phyloP scores from a whole-genome alignment of 2,113 vertebrate species.

The Oenanthe oenanthe region DNA sequence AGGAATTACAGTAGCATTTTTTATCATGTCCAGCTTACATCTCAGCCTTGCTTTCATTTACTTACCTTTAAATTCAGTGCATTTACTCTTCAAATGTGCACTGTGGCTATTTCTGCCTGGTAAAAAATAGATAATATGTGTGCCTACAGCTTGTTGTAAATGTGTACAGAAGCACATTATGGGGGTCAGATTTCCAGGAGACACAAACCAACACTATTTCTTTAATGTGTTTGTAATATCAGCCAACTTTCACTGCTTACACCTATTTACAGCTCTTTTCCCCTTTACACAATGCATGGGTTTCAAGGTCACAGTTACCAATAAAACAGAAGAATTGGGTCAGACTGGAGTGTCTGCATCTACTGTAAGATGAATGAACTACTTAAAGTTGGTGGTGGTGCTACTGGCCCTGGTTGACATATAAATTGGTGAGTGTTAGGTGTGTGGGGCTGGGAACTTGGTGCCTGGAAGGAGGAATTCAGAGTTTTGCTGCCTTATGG shows the following conservation, averaged over 20 bases:
- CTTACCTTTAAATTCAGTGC: background rate
- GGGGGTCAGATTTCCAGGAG: background rate
- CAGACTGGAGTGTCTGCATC: background rate
- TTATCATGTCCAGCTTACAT: background rate
- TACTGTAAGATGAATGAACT: background rate
- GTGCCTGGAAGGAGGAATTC: background rate
- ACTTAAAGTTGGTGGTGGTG: background rate
- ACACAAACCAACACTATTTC: background rate
- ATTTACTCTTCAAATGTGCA: background rate
- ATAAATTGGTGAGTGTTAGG: background rate
- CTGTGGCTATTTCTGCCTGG: background rate
- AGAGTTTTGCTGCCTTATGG: background rate
- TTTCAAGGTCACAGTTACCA: background rate
- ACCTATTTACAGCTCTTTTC: background rate
- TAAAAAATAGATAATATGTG: background rate
- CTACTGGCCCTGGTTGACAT: accelerated
- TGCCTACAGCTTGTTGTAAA: background rate
- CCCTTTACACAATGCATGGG: background rate
- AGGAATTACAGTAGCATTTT: background rate
- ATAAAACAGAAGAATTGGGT: background rate
- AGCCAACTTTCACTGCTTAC: background rate
- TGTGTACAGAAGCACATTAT: background rate
- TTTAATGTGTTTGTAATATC: background rate
- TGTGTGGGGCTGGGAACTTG: background rate
- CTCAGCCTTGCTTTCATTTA: slow-evolving; percentile 3